Evolutionary conservation across 2,797 vertebrate genomes (phyloP), one percentile per base, ranked within the genome.

Genomic region (Myotis daubentonii): DNA sequence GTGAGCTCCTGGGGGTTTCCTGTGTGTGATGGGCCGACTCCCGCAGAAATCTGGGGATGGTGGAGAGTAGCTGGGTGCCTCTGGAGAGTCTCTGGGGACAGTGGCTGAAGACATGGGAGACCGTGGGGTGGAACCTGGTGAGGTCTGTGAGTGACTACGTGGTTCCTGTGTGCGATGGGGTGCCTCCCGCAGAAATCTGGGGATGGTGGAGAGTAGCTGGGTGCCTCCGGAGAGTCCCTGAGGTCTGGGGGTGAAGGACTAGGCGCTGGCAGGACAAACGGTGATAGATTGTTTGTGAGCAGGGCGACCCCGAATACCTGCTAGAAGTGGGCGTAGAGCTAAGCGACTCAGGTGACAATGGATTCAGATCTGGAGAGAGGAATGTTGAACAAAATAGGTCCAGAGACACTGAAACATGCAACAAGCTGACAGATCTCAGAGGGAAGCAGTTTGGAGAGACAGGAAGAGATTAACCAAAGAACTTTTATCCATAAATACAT

Each of bases 121-220:
- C 53, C 4, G 2, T 2, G 55, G 9, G 20, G 5, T 36, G 51
- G 36, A 49, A 8, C 0, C 9, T 10, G 0, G 25, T 22, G 51
- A 44, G 19, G 11, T 7, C 70, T 25, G 19, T 60, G 53, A 33
- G 28, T n/a, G 23, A 11, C 12, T 16, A 9, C 12, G 17, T 16
- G 20, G 17, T n/a, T 47, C 53, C 19, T 60, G n/a, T 9, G n/a
- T 15, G 13, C 10, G 13, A 1, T 2, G 6, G n/a, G n/a, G 23
- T 71, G 51, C 22, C 19, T 22, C 20, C 8, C 3, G 3, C 17
- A 23, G 53, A 22, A 22, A 55, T 22, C 19, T 22, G 36, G 62
- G 49, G 5, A 28, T 1, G 25, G 17, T 13, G 12, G 41, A 44
- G 28, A 60, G 57, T 44, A 33, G 60, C 80, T 15, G 4, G 38